These are phyloP conservation scores for Standfussiana lucernea DNA, from an alignment of 2,888 invertebrate genomes.

Conservation along the genomic window DNA sequence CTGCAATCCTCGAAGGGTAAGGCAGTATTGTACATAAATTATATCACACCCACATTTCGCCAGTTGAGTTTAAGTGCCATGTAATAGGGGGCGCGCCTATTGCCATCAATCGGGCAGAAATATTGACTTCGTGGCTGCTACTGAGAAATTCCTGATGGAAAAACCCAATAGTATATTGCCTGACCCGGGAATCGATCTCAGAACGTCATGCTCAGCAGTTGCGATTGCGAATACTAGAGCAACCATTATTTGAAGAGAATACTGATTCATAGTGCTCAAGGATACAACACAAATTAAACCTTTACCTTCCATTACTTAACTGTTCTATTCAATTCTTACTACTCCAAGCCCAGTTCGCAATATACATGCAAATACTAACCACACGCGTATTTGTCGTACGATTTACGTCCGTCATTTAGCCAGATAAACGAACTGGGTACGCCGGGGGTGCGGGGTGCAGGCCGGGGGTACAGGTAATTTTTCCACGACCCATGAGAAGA, in stretches of 20 bases:
- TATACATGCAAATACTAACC: constrained; percentile 75
- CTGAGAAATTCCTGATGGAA: too few relatives aligned
- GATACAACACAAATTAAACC: background rate
- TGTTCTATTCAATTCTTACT: constrained; percentile 1
- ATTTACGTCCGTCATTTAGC: constrained; percentile 71
- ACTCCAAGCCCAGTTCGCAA: constrained; percentile 56
- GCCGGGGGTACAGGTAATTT: constrained; percentile 57
- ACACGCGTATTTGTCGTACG: constrained; percentile 65
- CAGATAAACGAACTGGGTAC: constrained; percentile 65
- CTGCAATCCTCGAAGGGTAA: too few relatives aligned
- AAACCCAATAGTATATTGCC: too few relatives aligned
- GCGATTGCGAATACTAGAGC: too few relatives aligned
- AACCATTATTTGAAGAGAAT: background rate
- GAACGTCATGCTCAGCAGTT: too few relatives aligned
- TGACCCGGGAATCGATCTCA: too few relatives aligned
- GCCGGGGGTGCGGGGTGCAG: background rate
- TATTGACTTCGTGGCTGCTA: too few relatives aligned
- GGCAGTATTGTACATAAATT: too few relatives aligned
- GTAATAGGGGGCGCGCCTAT: too few relatives aligned
- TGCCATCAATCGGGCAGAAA: too few relatives aligned
- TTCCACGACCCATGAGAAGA: constrained; percentile 41
- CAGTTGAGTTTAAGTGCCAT: too few relatives aligned
- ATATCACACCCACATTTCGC: too few relatives aligned
- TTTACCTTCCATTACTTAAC: background rate
- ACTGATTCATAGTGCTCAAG: background rate